Percentiles rank a stretch among this genome's conserved stretches.
Conservation (phyloP, 2,113 vertebrate species). For the Cromileptes altivelis region DNA sequence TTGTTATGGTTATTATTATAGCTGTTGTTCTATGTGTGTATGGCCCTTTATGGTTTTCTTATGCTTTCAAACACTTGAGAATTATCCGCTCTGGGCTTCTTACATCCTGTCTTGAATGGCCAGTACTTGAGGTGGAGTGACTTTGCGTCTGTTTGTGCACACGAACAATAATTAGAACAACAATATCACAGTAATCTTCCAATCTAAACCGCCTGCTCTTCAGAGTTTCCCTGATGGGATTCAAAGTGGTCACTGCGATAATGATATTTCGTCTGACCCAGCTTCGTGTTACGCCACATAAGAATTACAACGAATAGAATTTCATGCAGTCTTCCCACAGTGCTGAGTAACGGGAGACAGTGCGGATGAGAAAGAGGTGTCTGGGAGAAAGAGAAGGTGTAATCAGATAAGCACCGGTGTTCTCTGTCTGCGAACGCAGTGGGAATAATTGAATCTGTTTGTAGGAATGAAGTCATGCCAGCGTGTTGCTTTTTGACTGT, state of each 20-base stretch:
- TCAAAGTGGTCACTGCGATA: constrained; percentile 21
- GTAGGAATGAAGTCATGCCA: constrained; percentile 43
- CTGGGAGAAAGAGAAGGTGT: constrained; percentile 24
- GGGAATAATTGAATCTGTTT: constrained; percentile 72
- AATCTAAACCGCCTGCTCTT: neutral
- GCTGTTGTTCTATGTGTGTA: too few relatives aligned
- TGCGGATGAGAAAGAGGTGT: constrained; percentile 30
- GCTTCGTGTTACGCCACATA: neutral
- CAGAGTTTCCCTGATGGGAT: constrained; percentile 10
- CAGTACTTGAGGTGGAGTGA: neutral
- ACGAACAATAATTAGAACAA: neutral
- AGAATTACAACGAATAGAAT: constrained; percentile 19
- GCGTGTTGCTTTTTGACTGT: constrained; percentile 43
- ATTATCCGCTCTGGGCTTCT: neutral
- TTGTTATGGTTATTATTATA: neutral
- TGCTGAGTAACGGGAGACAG: constrained; percentile 14
- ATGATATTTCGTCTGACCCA: constrained; percentile 31
- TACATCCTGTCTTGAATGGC: too few relatives aligned
- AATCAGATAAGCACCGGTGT: constrained; percentile 58
- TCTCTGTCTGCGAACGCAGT: constrained; percentile 52
- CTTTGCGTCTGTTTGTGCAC: neutral
- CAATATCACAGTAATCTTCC: neutral
- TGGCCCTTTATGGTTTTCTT: neutral
- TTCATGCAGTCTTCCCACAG: neutral
- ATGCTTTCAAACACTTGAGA: neutral